These are phyloP conservation scores for Fistularia commersonii DNA, from an alignment of 2,797 vertebrate genomes.

Conservation along the genomic window DNA sequence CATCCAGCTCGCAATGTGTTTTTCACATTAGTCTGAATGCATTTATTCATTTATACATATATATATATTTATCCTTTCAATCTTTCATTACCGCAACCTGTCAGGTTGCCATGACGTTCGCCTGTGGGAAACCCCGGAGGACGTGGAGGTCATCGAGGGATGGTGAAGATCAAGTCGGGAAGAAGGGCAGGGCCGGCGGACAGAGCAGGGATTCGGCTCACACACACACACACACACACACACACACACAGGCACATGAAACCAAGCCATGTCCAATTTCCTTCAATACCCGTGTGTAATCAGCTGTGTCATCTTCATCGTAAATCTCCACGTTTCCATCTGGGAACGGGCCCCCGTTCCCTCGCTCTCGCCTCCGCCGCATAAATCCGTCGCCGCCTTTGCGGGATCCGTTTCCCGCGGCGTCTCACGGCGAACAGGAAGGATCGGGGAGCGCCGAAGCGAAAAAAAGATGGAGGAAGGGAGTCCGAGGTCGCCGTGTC, in stretches of 20 bases:
- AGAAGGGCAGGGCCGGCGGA: too few relatives aligned
- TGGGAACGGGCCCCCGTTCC: conserved; percentile 55
- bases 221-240: background rate
- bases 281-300: conserved; percentile 71
- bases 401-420: conserved; percentile 55
- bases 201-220: too few relatives aligned
- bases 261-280: conserved; percentile 65
- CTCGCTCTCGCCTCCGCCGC: conserved; percentile 52
- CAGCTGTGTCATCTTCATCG: conserved; percentile 70
- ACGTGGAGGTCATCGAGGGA: conserved; percentile 16
- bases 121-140: conserved; percentile 9
- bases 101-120: conserved; percentile 17
- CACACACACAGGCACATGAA: conserved; percentile 45
- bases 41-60: conserved; percentile 28
- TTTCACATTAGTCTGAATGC: conserved; percentile 64
- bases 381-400: conserved; percentile 68
- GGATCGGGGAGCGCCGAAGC: too few relatives aligned
- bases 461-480: too few relatives aligned
- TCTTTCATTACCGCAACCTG: conserved; percentile 17
- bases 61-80: conserved; percentile 11
- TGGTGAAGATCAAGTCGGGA: conserved; percentile 33
- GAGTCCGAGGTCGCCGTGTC: too few relatives aligned
- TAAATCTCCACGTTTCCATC: conserved; percentile 71
- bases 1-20: conserved; percentile 44
- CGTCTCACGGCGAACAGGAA: conserved; percentile 18